Percentiles rank a stretch among this genome's conserved stretches.
phyloP scores from a whole-genome alignment of 2,888 invertebrate genomes.

The Stratiomys singularior region DNA sequence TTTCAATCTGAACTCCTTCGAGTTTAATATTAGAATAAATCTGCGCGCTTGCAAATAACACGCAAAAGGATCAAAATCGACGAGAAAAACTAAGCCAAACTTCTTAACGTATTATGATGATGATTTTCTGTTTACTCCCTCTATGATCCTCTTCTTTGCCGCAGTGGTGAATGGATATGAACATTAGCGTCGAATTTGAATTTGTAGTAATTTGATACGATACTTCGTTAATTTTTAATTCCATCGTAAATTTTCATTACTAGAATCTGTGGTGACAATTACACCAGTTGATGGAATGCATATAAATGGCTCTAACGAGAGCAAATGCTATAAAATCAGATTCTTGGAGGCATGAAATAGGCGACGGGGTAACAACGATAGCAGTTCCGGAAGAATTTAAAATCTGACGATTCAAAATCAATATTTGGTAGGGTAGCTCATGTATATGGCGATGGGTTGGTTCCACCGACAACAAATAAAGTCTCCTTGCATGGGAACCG shows the following conservation, averaged over 20 bases:
- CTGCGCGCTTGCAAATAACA: no score
- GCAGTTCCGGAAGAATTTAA: background rate
- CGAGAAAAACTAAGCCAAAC: no score
- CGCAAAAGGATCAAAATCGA: no score
- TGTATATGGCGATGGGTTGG: background rate
- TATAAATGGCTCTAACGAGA: constrained; percentile 12
- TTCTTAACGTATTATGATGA: no score
- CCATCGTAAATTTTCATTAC: constrained; percentile 12
- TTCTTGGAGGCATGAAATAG: background rate
- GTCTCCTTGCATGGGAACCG: background rate
- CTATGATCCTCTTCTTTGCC: no score
- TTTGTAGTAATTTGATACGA: background rate
- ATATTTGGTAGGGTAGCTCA: constrained; percentile 29
- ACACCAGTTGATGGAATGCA: constrained; percentile 1
- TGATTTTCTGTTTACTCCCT: no score
- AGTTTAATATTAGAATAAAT: no score
- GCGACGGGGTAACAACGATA: background rate
- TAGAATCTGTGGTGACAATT: constrained; percentile 9
- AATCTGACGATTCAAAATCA: constrained; percentile 24
- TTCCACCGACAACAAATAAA: background rate
- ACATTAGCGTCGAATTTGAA: no score
- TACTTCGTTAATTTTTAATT: constrained; percentile 7
- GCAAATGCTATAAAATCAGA: constrained; percentile 16
- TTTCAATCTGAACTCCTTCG: no score
- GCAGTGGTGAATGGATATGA: no score